Conservation (phyloP, 1,140 invertebrate species). For the Drosophila mauritiana region DNA sequence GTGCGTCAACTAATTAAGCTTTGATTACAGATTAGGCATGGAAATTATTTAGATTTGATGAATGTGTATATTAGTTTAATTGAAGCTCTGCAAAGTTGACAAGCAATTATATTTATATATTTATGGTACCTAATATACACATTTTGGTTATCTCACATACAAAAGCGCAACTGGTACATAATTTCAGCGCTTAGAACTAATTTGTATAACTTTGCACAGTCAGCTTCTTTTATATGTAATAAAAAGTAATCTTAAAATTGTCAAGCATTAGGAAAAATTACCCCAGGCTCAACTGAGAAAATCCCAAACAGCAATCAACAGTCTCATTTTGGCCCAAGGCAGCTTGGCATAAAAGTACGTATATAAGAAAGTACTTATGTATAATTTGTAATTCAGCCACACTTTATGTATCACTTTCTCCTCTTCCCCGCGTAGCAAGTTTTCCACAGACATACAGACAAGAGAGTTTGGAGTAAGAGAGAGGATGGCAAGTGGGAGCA, state of each 20-base stretch:
- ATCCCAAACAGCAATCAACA: slow-evolving; percentile 58
- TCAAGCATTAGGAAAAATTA: slow-evolving; percentile 4
- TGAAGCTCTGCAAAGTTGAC: not conserved
- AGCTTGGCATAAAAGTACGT: not conserved
- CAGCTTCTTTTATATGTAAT: not conserved
- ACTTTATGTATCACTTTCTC: slow-evolving; percentile 69
- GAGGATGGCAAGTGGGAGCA: slow-evolving; percentile 4
- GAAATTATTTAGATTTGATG: not conserved
- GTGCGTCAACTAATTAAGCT: slow-evolving; percentile 9
- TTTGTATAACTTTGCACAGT: not conserved
- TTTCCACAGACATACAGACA: slow-evolving; percentile 30
- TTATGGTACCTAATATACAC: not conserved
- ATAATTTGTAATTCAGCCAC: slow-evolving; percentile 25
- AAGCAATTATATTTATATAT: no score
- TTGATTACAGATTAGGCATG: slow-evolving; percentile 4
- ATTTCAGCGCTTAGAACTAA: not conserved
- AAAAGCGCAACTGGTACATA: not conserved
- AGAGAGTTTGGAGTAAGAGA: not conserved
- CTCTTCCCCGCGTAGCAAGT: slow-evolving; percentile 1
- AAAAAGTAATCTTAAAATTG: slow-evolving; percentile 4
- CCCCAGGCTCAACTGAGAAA: slow-evolving; percentile 7
- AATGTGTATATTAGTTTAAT: not conserved
- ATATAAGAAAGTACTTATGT: not conserved
- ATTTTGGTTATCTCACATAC: not conserved
- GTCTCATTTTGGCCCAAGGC: slow-evolving; percentile 35